Evolutionary conservation across 1,140 invertebrate species (phyloP).

Genomic region (Drosophila arawakana): DNA sequence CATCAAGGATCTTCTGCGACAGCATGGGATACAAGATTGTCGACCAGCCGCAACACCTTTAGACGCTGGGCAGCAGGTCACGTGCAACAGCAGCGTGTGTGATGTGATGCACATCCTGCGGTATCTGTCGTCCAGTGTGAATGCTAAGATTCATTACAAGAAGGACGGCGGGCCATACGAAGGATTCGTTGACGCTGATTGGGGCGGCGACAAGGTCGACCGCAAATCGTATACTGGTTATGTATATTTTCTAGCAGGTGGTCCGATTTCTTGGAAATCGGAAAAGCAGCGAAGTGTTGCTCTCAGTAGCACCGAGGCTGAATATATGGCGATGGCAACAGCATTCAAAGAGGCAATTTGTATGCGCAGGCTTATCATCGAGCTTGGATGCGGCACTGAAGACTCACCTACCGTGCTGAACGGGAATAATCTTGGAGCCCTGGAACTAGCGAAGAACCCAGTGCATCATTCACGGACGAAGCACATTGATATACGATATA

Average conservation of each 20-base stretch:
- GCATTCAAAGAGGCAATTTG: no score
- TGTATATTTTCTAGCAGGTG: constrained; percentile 21
- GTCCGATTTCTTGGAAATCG: neutral
- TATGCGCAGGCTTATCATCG: no score
- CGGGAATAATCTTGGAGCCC: neutral
- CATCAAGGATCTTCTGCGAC: no score
- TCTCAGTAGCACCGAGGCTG: constrained; percentile 1
- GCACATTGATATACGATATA: constrained; percentile 18
- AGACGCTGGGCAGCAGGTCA: neutral
- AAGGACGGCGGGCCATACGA: neutral
- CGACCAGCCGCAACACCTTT: neutral
- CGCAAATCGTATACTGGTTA: constrained; percentile 17
- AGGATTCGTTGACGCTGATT: constrained; percentile 17
- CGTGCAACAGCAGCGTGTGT: neutral
- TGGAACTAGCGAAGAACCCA: constrained; percentile 15
- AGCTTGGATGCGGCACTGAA: no score
- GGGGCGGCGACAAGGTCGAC: constrained; percentile 1
- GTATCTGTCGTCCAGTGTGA: neutral
- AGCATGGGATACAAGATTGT: neutral
- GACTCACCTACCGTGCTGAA: no score
- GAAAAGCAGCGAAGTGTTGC: constrained; percentile 17
- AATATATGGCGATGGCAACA: no score
- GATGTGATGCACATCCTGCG: constrained; percentile 15
- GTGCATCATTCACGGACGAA: constrained; percentile 13
- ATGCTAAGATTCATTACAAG: constrained; percentile 6